phyloP scores from a whole-genome alignment of 1,140 invertebrate species.

The Eumeta japonica region DNA sequence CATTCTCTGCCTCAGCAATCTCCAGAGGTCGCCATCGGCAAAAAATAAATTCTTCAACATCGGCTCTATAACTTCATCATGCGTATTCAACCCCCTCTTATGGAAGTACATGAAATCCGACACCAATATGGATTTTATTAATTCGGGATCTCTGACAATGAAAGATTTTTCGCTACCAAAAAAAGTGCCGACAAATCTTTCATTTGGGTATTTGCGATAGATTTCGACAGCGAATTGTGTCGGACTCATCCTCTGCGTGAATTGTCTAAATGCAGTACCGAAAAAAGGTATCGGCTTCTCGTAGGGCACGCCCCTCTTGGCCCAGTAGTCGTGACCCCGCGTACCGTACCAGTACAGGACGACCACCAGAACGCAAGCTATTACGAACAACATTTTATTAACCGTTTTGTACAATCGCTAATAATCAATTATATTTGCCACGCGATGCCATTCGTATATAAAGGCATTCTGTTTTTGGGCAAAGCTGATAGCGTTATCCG shows the following conservation, averaged over 20 bases:
- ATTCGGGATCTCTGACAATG: conserved; percentile 56
- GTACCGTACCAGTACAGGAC: conserved; percentile 22
- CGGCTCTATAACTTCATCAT: conserved; percentile 28
- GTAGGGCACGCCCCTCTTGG: conserved; percentile 36
- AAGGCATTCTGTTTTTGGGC: too few relatives aligned
- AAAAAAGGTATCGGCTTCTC: conserved; percentile 33
- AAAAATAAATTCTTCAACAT: conserved; percentile 27
- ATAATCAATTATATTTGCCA: too few relatives aligned
- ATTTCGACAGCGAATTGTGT: conserved; percentile 18
- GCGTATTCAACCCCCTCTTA: conserved; percentile 14
- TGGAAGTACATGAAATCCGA: conserved; percentile 60
- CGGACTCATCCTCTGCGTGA: conserved; percentile 16
- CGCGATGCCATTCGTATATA: too few relatives aligned
- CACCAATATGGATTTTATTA: conserved; percentile 57
- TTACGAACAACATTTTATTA: neutral
- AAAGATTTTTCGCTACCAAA: conserved; percentile 37
- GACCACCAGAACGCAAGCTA: neutral
- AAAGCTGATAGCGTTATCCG: too few relatives aligned
- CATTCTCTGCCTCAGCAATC: conserved; percentile 53
- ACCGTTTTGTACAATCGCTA: too few relatives aligned
- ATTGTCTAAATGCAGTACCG: conserved; percentile 26
- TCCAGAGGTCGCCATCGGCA: conserved; percentile 53
- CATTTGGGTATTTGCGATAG: conserved; percentile 23
- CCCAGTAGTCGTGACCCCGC: conserved; percentile 43
- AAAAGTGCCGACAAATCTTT: conserved; percentile 25